Conservation (phyloP, 2,113 vertebrate species). For the Vulpes lagopus region DNA sequence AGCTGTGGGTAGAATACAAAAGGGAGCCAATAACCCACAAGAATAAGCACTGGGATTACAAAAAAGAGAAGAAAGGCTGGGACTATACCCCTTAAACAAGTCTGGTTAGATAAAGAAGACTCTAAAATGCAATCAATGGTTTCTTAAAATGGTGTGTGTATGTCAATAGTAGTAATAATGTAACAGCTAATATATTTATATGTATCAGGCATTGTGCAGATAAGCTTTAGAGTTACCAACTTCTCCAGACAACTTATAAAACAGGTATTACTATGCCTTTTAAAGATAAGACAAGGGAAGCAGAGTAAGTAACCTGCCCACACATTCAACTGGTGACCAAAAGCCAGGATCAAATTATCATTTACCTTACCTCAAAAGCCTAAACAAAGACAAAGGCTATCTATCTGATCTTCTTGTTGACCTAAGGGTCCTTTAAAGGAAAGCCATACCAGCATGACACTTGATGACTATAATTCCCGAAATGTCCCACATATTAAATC, state of each 20-base stretch:
- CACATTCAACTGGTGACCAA: constrained; percentile 5
- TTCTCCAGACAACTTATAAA: neutral
- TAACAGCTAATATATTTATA: neutral
- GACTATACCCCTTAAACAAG: neutral
- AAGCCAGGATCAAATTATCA: neutral
- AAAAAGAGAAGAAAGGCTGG: neutral
- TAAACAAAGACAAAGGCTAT: neutral
- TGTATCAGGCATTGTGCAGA: neutral
- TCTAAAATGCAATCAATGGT: constrained; percentile 20
- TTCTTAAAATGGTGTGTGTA: neutral
- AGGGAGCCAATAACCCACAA: neutral
- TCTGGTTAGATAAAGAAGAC: neutral
- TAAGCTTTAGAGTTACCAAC: neutral
- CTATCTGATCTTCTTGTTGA: neutral
- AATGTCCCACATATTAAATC: neutral
- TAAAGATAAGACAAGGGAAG: neutral
- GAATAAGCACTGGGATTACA: neutral
- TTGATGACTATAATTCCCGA: neutral
- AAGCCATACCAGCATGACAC: neutral
- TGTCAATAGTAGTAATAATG: neutral
- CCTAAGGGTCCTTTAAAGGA: neutral
- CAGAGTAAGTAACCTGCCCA: neutral
- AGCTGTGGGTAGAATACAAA: neutral
- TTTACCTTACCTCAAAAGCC: neutral
- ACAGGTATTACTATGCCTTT: neutral